A percentile compares a stretch with the other conserved stretches of the same genome.
Evolutionary conservation across 1,140 invertebrate species (phyloP).

Genomic region (Neodiprion fabricii): DNA sequence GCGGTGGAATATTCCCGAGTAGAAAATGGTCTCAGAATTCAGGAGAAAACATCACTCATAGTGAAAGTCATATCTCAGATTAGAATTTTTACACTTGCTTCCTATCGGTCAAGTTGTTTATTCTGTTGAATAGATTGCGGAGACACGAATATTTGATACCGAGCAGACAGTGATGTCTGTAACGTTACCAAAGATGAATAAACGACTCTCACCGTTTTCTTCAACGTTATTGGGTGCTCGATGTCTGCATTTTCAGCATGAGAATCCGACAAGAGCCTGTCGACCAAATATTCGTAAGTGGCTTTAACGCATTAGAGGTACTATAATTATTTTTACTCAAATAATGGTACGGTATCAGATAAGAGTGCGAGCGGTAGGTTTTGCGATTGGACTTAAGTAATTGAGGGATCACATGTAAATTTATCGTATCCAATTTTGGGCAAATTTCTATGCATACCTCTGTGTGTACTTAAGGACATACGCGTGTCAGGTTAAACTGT

Average conservation of each 20-base stretch:
- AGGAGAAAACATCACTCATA: neutral
- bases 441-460: too few relatives aligned
- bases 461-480: too few relatives aligned
- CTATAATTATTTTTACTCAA: neutral
- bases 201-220: neutral
- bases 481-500: too few relatives aligned
- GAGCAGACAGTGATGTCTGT: constrained; percentile 17
- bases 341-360: too few relatives aligned
- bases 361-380: too few relatives aligned
- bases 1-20: neutral
- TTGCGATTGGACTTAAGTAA: too few relatives aligned
- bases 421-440: too few relatives aligned
- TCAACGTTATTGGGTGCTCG: constrained; percentile 37
- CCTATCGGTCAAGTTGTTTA: constrained; percentile 6
- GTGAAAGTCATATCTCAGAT: neutral
- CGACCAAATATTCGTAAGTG: constrained; percentile 65
- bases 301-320: neutral
- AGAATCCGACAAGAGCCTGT: constrained; percentile 55
- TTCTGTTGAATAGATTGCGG: neutral
- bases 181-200: neutral
- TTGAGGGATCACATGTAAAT: too few relatives aligned
- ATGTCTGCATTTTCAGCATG: constrained; percentile 42
- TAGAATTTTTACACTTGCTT: constrained; percentile 7
- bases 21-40: neutral
- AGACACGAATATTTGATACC: constrained; percentile 16